These are phyloP conservation scores for Tipula confusa DNA, from an alignment of 2,888 invertebrate species.

Conservation along the genomic window DNA sequence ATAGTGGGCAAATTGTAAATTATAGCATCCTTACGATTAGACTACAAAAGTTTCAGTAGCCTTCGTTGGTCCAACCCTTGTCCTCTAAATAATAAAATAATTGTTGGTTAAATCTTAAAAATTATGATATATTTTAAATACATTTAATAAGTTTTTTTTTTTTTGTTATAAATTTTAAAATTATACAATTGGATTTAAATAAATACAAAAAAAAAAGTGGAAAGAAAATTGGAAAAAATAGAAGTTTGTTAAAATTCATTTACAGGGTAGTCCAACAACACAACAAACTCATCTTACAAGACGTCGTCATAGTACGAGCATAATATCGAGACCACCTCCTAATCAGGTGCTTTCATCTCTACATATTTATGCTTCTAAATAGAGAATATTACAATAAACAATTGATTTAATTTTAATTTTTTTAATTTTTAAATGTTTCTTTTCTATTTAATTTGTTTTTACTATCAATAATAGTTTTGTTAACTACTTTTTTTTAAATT, in stretches of 20 bases:
- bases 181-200: slow-evolving; percentile 3
- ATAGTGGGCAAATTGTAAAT: too few relatives aligned
- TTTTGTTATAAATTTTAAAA: slow-evolving; percentile 26
- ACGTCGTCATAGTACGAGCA: slow-evolving; percentile 68
- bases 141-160: background rate
- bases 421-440: slow-evolving; percentile 12
- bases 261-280: slow-evolving; percentile 56
- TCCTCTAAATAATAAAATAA: background rate
- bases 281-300: slow-evolving; percentile 61
- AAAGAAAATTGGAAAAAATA: slow-evolving; percentile 21
- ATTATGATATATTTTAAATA: too few relatives aligned
- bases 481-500: background rate
- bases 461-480: background rate
- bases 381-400: background rate
- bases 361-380: slow-evolving; percentile 29
- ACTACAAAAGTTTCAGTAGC: too few relatives aligned
- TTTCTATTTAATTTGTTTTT: background rate
- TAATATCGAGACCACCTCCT: slow-evolving; percentile 50
- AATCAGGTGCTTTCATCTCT: slow-evolving; percentile 48
- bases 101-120: slow-evolving; percentile 29
- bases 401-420: background rate
- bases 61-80: too few relatives aligned
- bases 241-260: slow-evolving; percentile 35
- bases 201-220: background rate
- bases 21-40: too few relatives aligned